Evolutionary conservation across 2,797 vertebrate genomes (phyloP).

Genomic region (Ctenochaetus hawaiiensis): DNA sequence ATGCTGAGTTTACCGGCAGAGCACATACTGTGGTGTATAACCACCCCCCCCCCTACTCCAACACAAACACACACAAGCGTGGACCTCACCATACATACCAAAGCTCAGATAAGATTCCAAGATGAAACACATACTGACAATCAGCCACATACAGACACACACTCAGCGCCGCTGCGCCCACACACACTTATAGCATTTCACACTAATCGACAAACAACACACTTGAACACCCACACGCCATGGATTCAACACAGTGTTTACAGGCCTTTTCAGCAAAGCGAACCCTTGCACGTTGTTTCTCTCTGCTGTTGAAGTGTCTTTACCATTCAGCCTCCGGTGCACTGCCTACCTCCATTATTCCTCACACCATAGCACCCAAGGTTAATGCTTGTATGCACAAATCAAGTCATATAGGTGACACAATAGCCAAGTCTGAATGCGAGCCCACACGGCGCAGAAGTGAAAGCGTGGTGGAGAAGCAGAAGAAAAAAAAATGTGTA

Average conservation of each 20-base stretch:
- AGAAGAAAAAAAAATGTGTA: background rate
- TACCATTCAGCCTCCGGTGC: constrained; percentile 40
- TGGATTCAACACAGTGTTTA: constrained; percentile 50
- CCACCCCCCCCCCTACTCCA: too few species aligned
- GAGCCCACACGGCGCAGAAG: constrained; percentile 5
- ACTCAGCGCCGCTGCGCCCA: constrained; percentile 62
- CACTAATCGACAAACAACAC: constrained; percentile 73
- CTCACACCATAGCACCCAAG: constrained; percentile 45
- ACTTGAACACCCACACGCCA: constrained; percentile 70
- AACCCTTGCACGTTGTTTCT: constrained; percentile 14
- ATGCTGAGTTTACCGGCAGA: constrained; percentile 74
- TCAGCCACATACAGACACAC: constrained; percentile 53
- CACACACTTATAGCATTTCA: constrained; percentile 69
- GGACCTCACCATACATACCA: constrained; percentile 30
- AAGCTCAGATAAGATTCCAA: constrained; percentile 31
- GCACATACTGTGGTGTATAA: constrained; percentile 51
- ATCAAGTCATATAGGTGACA: constrained; percentile 35
- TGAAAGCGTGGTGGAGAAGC: constrained; percentile 34
- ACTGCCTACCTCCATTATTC: constrained; percentile 48
- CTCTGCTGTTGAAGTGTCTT: constrained; percentile 25
- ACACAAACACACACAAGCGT: constrained; percentile 17
- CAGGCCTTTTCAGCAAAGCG: constrained; percentile 45
- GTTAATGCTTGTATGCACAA: constrained; percentile 57
- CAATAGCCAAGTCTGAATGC: background rate
- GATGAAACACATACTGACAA: constrained; percentile 58